phyloP scores from a whole-genome alignment of 2,797 vertebrate species.

The Sebastes steindachneri region DNA sequence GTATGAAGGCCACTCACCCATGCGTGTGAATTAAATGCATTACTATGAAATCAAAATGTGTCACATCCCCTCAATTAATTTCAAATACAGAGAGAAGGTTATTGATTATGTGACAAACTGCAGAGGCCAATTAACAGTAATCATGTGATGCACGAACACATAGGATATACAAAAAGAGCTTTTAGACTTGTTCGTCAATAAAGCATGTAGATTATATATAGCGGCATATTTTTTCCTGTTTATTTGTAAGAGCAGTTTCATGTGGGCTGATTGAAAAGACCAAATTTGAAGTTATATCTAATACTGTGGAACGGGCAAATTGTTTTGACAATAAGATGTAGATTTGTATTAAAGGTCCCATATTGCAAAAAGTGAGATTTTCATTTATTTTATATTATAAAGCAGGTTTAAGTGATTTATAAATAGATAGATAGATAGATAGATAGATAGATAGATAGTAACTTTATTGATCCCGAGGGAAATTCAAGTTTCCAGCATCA shows the following conservation, averaged over 20 bases:
- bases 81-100: slow-evolving; percentile 11
- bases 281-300: background rate
- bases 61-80: slow-evolving; percentile 8
- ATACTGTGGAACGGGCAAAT: background rate
- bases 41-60: slow-evolving; percentile 4
- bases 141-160: background rate
- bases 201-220: background rate
- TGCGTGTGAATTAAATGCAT: background rate
- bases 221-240: background rate
- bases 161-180: background rate
- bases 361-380: too few species aligned
- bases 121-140: slow-evolving; percentile 9
- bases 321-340: background rate
- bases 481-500: too few species aligned
- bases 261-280: background rate
- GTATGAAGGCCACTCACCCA: background rate
- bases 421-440: too few species aligned
- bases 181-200: background rate
- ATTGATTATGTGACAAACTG: slow-evolving; percentile 38
- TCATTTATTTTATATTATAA: too few species aligned
- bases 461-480: too few species aligned
- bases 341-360: background rate
- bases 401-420: too few species aligned
- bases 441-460: too few species aligned
- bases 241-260: background rate